These are phyloP conservation scores for Galerucella pusilla DNA, from an alignment of 2,888 invertebrate species.

Conservation along the genomic window DNA sequence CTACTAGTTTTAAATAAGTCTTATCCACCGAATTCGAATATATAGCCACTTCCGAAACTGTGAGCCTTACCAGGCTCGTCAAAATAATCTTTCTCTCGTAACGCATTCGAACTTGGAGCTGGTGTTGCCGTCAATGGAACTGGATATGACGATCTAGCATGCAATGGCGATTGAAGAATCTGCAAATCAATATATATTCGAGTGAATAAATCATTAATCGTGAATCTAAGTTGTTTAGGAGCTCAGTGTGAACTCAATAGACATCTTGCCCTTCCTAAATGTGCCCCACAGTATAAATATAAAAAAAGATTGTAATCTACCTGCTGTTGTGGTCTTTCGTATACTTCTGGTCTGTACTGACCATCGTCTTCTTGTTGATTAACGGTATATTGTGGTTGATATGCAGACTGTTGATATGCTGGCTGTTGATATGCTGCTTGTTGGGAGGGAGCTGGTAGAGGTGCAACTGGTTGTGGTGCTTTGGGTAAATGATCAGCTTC, in stretches of 20 bases:
- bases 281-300: too few relatives aligned
- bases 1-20: not conserved
- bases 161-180: constrained; percentile 31
- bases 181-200: not conserved
- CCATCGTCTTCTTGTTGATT: constrained; percentile 54
- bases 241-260: too few relatives aligned
- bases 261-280: too few relatives aligned
- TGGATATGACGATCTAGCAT: constrained; percentile 39
- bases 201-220: not conserved
- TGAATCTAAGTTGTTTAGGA: too few relatives aligned
- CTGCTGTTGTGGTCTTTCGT: constrained; percentile 47
- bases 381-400: constrained; percentile 54
- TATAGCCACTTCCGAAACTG: constrained; percentile 72
- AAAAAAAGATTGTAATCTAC: constrained; percentile 6
- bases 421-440: constrained; percentile 42
- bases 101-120: constrained; percentile 48
- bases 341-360: constrained; percentile 55
- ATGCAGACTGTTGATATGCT: constrained; percentile 26
- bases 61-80: constrained; percentile 67
- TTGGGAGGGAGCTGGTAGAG: constrained; percentile 50
- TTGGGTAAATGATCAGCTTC: constrained; percentile 66
- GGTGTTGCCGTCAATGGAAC: constrained; percentile 36
- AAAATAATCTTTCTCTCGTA: constrained; percentile 58
- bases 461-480: constrained; percentile 55
- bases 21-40: constrained; percentile 72